phyloP scores from a whole-genome alignment of 2,888 invertebrate genomes.

The Callyntrura guangdongensis region DNA sequence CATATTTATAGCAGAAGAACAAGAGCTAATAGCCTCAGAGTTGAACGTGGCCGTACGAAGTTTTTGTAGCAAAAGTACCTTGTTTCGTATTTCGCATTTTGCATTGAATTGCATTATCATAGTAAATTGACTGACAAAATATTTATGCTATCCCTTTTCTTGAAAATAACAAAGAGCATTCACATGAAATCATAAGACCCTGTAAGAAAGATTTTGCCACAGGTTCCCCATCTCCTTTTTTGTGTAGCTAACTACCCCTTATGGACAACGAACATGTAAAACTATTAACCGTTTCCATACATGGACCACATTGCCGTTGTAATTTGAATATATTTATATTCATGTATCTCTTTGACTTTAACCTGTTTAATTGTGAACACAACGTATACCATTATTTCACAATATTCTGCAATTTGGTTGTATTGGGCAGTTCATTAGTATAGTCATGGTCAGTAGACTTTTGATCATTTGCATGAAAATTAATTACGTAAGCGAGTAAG shows the following conservation, averaged over 20 bases:
- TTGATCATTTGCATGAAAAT: no score
- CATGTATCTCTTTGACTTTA: neutral
- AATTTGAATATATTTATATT: conserved; percentile 51
- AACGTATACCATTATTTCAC: neutral
- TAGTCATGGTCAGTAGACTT: neutral
- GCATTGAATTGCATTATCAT: neutral
- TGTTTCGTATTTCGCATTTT: neutral
- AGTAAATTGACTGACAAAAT: no score
- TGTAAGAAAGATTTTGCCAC: neutral
- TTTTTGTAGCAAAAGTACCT: neutral
- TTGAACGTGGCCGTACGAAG: neutral
- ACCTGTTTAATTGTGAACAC: neutral
- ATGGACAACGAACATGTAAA: conserved; percentile 23
- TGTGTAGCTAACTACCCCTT: conserved; percentile 10
- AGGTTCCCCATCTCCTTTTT: conserved; percentile 18
- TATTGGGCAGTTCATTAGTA: neutral
- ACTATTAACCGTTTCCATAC: conserved; percentile 36
- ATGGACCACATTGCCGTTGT: conserved; percentile 36
- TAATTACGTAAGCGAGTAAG: neutral
- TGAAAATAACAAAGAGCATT: neutral
- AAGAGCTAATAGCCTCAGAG: no score
- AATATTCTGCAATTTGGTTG: neutral
- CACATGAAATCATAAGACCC: neutral
- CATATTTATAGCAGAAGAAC: no score
- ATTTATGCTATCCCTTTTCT: neutral